Evolutionary conservation across 2,888 invertebrate genomes (phyloP), one percentile per base, ranked within the genome.

Genomic region (Augochlorella aurata): DNA sequence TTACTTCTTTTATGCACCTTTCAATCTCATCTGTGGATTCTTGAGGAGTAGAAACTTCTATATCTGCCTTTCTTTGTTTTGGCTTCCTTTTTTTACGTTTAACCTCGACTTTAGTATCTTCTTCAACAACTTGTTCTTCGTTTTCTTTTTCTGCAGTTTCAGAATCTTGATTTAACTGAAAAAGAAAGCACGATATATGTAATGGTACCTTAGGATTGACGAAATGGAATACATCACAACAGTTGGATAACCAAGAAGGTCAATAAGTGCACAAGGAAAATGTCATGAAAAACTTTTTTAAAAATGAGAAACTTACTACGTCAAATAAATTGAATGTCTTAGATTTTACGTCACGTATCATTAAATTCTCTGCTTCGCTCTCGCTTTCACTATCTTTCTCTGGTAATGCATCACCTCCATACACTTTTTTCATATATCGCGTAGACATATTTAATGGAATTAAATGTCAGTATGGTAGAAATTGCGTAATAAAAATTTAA

Each of bases 71-170:
- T 54, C 93, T 94, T 82, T 94, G 94, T 91, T 95, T 96, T 93
- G 95, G 96, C 94, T 96, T 96, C 91, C 95, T 95, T 95, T 96
- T 95, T 85, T 95, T 95, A 77, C 95, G 94, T 81, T 95, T 95
- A 4, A 94, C 93, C 50, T 94, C 94, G 80, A 94, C 94, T 0
- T 67, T 71, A 45, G 38, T 47, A 65, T 44, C 69, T 4, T 71
- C 73, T 50, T 82, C 71, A 0, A 61, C 10, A 24, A 24, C 12
- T 95, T 63, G 94, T 86, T 95, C 94, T 12, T 95, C 94, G 38
- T 95, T 95, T 87, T 94, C 94, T 95, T 52, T 95, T 94, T 95
- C 95, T 92, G 96, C 96, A 85, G 96, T 96, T 90, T 96, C 96
- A 0, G 96, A 96, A 88, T 95, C 95, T 90, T 96, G 95, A 93